Evolutionary conservation across 2,113 vertebrate species (phyloP).

Genomic region (Verasper variegatus): DNA sequence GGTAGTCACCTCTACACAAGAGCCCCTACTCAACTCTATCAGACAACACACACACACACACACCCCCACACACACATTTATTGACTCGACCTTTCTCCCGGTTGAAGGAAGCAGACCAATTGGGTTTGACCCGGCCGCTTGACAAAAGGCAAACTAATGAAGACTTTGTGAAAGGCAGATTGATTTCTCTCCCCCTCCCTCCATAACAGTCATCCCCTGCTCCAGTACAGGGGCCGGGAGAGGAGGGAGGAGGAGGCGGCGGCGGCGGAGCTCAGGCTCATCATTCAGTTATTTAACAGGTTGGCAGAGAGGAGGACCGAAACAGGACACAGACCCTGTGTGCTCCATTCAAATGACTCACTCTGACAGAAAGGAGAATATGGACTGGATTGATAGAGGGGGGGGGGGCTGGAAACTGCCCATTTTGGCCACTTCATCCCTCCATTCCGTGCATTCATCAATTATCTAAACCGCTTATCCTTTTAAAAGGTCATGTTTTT

Average conservation of each 20-base stretch:
- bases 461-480: not conserved
- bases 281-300: slow-evolving; percentile 68
- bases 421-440: slow-evolving; percentile 26
- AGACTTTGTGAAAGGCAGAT: slow-evolving; percentile 78
- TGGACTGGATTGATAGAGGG: slow-evolving; percentile 11
- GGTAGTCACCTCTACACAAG: too few relatives aligned
- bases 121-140: slow-evolving; percentile 65
- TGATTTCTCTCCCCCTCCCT: slow-evolving; percentile 58
- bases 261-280: slow-evolving; percentile 40
- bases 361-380: slow-evolving; percentile 18
- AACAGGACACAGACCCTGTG: slow-evolving; percentile 17
- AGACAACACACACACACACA: slow-evolving; percentile 17
- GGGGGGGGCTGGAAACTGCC: slow-evolving; percentile 9
- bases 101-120: slow-evolving; percentile 59
- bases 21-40: not conserved
- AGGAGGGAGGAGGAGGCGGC: not conserved
- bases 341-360: slow-evolving; percentile 29
- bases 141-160: slow-evolving; percentile 78
- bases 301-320: slow-evolving; percentile 46
- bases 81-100: slow-evolving; percentile 75
- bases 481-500: too few relatives aligned
- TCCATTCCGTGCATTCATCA: not conserved
- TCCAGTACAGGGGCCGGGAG: slow-evolving; percentile 9
- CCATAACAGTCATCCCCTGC: slow-evolving; percentile 24
- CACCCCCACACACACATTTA: slow-evolving; percentile 29